Evolutionary conservation across 2,113 vertebrate genomes (phyloP).

Genomic region (Nannobrachium achirus): DNA sequence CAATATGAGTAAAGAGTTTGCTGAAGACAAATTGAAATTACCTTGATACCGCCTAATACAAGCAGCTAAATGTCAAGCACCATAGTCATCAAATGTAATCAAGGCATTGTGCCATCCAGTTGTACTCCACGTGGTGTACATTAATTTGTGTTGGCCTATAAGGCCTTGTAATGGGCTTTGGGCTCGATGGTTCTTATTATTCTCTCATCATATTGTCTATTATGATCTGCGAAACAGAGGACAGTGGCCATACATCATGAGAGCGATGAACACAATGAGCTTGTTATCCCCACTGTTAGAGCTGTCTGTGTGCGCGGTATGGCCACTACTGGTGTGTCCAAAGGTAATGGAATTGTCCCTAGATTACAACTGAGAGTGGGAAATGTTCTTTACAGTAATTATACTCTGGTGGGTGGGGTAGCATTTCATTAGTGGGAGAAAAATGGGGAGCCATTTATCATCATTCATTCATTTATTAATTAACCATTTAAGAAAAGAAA

Average conservation of each 20-base stretch:
- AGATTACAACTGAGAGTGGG: conserved; percentile 27
- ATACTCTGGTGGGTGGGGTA: conserved; percentile 36
- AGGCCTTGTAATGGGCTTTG: not conserved
- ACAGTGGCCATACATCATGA: conserved; percentile 13
- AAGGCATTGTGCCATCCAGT: not conserved
- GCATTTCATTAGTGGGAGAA: conserved; percentile 51
- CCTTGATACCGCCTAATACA: not conserved
- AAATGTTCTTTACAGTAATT: conserved; percentile 51
- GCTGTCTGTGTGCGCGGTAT: not conserved
- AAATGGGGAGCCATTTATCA: conserved; percentile 64
- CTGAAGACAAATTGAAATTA: not conserved
- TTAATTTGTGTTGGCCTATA: not conserved
- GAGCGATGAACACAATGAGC: conserved; percentile 4
- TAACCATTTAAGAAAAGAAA: conserved; percentile 58
- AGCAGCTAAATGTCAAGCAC: conserved; percentile 9
- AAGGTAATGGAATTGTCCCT: conserved; percentile 29
- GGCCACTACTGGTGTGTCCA: conserved; percentile 23
- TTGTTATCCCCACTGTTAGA: not conserved
- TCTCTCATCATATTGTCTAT: not conserved
- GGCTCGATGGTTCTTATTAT: not conserved
- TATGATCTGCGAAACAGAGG: not conserved
- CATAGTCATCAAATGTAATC: conserved; percentile 1
- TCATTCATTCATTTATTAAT: conserved; percentile 69
- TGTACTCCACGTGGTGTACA: conserved; percentile 5
- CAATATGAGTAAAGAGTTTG: not conserved